Conservation (phyloP, 2,113 vertebrate genomes). For the Lycocorax pyrrhopterus region DNA sequence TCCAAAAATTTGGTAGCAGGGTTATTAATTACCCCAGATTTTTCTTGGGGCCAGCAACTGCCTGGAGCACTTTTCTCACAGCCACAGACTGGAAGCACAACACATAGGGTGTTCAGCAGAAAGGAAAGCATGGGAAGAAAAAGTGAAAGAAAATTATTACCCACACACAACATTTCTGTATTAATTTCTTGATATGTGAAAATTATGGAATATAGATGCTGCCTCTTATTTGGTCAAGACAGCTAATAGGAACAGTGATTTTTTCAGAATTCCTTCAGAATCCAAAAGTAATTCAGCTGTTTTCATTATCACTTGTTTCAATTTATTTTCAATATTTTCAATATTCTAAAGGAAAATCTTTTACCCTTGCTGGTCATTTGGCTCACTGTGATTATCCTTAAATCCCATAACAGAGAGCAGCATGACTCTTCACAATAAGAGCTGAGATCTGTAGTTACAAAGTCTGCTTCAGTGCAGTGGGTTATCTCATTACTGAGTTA, state of each 20-base stretch:
- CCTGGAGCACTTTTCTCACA: background rate
- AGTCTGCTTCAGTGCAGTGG: background rate
- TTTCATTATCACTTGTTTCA: background rate
- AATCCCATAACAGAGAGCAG: background rate
- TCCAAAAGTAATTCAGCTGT: background rate
- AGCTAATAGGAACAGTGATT: background rate
- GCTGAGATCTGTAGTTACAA: background rate
- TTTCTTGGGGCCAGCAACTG: background rate
- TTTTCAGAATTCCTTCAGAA: background rate
- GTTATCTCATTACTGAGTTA: background rate
- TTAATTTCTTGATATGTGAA: background rate
- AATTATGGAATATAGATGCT: background rate
- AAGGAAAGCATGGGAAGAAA: background rate
- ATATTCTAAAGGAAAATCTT: background rate
- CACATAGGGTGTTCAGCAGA: fast-evolving
- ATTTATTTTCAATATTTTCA: too few species aligned
- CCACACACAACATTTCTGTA: background rate
- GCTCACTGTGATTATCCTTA: background rate
- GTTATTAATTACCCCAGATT: background rate
- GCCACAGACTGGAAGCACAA: background rate
- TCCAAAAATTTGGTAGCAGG: background rate
- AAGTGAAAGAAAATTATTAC: background rate
- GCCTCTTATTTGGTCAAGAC: background rate
- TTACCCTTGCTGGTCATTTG: background rate
- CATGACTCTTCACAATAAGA: background rate